Evolutionary conservation across 1,140 invertebrate species (phyloP).

Genomic region (Rhizoglyphus robini): DNA sequence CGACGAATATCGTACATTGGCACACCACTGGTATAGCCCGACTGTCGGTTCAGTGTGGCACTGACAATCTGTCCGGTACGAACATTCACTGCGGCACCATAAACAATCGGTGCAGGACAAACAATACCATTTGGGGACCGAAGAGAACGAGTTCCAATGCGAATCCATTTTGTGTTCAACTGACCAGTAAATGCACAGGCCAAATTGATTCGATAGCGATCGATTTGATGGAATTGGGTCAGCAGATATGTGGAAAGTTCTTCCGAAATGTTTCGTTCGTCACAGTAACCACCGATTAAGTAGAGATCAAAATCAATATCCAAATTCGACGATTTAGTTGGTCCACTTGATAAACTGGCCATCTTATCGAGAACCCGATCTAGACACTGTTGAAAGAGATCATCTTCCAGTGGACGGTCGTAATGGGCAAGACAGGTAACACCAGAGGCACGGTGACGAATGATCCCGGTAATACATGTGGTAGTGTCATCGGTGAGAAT

Average conservation of each 20-base stretch:
- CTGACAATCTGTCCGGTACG: neutral
- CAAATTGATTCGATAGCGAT: neutral
- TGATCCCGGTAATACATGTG: neutral
- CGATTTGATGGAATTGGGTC: neutral
- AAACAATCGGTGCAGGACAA: neutral
- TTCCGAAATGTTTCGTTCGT: neutral
- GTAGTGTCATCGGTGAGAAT: slow-evolving; percentile 6
- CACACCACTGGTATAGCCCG: neutral
- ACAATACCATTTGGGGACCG: neutral
- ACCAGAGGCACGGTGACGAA: neutral
- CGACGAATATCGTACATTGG: slow-evolving; percentile 3
- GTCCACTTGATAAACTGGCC: neutral
- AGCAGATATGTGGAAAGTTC: neutral
- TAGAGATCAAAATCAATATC: slow-evolving; percentile 4
- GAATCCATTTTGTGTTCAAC: neutral
- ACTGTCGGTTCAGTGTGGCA: neutral
- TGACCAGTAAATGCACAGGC: neutral
- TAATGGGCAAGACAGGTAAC: neutral
- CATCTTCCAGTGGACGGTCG: neutral
- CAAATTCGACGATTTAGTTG: neutral
- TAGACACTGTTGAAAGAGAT: neutral
- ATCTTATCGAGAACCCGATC: neutral
- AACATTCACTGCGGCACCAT: neutral
- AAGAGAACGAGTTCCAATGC: neutral
- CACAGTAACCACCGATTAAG: slow-evolving; percentile 6